A percentile compares a stretch with the other conserved stretches of the same genome.
phyloP scores from a whole-genome alignment of 1,140 invertebrate genomes.

The Babylonia areolata region DNA sequence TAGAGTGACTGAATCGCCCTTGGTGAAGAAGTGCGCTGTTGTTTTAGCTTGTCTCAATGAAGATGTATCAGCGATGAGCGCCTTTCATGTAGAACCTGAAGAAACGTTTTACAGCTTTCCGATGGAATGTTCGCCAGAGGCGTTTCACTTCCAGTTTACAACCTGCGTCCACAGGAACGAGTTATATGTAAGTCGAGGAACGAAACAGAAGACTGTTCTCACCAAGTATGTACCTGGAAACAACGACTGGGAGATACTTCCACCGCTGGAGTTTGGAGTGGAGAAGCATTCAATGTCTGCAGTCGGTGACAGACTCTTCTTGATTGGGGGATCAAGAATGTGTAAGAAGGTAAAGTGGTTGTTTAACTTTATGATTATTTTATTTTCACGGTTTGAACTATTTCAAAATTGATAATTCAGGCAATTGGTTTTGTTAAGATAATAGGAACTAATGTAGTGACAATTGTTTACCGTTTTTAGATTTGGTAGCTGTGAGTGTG shows the following conservation, averaged over 20 bases:
- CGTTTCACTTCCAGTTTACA: neutral
- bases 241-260: slow-evolving; percentile 23
- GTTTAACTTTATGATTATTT: too few relatives aligned
- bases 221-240: neutral
- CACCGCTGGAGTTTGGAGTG: neutral
- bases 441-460: too few relatives aligned
- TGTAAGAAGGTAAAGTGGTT: neutral
- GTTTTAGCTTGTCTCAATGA: neutral
- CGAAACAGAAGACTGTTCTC: neutral
- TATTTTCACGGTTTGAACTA: too few relatives aligned
- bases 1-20: neutral
- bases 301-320: neutral
- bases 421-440: too few relatives aligned
- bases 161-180: slow-evolving; percentile 7
- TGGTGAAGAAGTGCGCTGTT: neutral
- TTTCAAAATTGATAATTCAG: too few relatives aligned
- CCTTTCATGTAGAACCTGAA: neutral
- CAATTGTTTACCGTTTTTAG: too few relatives aligned
- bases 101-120: neutral
- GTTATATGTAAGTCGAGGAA: slow-evolving; percentile 16
- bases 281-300: slow-evolving; percentile 17
- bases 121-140: neutral
- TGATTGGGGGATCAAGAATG: neutral
- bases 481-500: too few relatives aligned
- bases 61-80: neutral